Conservation (phyloP, 1,140 invertebrate genomes). For the Drosophila lacertosa region DNA sequence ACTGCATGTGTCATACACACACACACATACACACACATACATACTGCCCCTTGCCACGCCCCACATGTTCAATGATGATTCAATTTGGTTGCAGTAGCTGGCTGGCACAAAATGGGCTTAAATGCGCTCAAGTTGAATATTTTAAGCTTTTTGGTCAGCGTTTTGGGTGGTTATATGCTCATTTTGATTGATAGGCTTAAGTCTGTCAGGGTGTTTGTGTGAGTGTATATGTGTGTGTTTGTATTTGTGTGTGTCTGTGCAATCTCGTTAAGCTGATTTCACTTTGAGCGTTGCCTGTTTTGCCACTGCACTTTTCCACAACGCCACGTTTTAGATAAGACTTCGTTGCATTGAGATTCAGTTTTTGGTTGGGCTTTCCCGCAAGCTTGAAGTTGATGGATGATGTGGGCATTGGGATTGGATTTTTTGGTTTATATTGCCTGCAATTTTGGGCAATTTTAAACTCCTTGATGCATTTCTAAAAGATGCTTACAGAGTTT, state of each 20-base stretch:
- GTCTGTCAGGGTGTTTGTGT: slow-evolving; percentile 16
- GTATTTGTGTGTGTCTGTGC: slow-evolving; percentile 5
- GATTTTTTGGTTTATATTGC: not conserved
- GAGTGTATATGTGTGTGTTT: not conserved
- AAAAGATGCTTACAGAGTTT: slow-evolving; percentile 30
- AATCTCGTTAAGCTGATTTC: slow-evolving; percentile 50
- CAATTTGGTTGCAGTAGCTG: slow-evolving; percentile 68
- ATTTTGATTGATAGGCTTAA: slow-evolving; percentile 75
- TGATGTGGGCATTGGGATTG: slow-evolving; percentile 36
- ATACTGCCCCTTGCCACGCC: not conserved
- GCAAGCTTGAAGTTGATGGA: slow-evolving; percentile 57
- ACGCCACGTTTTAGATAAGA: slow-evolving; percentile 43
- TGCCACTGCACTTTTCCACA: slow-evolving; percentile 43
- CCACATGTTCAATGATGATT: slow-evolving; percentile 62
- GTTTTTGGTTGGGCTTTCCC: slow-evolving; percentile 24
- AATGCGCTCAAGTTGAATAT: slow-evolving; percentile 64
- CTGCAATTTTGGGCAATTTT: slow-evolving; percentile 28
- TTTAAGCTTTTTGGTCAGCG: slow-evolving; percentile 56
- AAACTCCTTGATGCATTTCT: slow-evolving; percentile 25
- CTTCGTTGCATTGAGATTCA: slow-evolving; percentile 44
- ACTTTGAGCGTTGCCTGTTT: slow-evolving; percentile 32
- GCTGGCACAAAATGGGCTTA: slow-evolving; percentile 55
- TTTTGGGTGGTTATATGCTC: slow-evolving; percentile 56
- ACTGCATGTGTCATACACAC: slow-evolving; percentile 55
- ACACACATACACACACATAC: slow-evolving; percentile 30